Conservation (phyloP, 2,797 vertebrate genomes). For the Acanthis flammea region DNA sequence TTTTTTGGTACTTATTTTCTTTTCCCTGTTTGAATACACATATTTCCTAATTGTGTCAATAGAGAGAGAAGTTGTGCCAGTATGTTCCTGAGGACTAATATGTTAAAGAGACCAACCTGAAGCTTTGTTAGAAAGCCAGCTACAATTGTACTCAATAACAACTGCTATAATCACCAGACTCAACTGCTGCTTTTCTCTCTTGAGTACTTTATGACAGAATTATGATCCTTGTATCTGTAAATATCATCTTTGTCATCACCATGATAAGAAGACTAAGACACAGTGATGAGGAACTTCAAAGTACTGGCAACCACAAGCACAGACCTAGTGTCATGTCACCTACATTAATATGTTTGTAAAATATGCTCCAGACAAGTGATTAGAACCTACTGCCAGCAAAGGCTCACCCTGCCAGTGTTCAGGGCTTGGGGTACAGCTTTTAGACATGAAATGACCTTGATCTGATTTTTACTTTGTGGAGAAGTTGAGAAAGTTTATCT, state of each 20-base stretch:
- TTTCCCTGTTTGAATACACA: background rate
- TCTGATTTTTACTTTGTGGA: background rate
- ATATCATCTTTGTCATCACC: background rate
- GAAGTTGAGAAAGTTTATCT: background rate
- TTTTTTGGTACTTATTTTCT: background rate
- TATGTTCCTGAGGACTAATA: background rate
- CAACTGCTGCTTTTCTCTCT: background rate
- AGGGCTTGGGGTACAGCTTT: background rate
- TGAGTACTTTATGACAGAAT: background rate
- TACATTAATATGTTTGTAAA: background rate
- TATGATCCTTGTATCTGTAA: background rate
- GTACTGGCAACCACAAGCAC: background rate
- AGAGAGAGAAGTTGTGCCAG: background rate
- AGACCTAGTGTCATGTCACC: fast-evolving
- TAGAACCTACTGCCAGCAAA: background rate
- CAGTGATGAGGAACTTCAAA: background rate
- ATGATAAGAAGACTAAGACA: background rate
- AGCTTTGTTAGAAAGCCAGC: background rate
- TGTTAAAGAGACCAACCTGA: background rate
- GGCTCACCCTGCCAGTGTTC: background rate
- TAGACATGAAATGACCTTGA: background rate
- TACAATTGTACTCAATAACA: background rate
- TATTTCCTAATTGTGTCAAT: background rate
- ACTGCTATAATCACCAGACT: background rate
- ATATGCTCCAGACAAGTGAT: background rate